Evolutionary conservation across 2,113 vertebrate species (phyloP).

Genomic region (Pomatorhinus ruficollis): DNA sequence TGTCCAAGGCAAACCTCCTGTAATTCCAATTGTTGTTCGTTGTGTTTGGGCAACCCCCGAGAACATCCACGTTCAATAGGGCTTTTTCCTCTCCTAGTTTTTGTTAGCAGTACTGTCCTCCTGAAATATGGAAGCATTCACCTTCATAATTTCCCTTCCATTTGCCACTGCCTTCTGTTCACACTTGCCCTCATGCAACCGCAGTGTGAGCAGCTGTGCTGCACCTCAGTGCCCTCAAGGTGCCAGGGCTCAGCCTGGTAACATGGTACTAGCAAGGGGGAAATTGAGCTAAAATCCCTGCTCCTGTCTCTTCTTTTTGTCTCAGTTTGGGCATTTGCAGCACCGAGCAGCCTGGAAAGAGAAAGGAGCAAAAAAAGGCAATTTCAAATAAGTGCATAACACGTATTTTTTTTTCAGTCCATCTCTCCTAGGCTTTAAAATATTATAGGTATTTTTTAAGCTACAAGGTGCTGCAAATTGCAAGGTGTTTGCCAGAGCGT

Average conservation of each 20-base stretch:
- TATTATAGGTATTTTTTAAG: neutral
- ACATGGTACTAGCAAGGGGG: neutral
- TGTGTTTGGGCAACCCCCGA: neutral
- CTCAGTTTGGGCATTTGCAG: neutral
- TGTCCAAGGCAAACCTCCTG: neutral
- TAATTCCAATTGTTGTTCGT: neutral
- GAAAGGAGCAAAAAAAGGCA: neutral
- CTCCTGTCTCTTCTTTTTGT: neutral
- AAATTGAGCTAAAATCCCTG: neutral
- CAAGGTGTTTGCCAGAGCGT: neutral
- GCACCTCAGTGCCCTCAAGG: neutral
- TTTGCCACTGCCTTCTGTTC: neutral
- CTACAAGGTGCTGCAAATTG: neutral
- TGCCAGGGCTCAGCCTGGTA: neutral
- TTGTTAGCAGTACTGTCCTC: neutral
- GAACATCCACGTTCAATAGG: fast-evolving
- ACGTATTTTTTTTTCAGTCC: neutral
- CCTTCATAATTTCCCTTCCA: neutral
- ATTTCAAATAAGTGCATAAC: neutral
- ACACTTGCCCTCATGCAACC: neutral
- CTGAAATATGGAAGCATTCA: neutral
- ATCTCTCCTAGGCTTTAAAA: neutral
- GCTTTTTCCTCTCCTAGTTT: neutral
- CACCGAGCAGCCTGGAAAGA: neutral
- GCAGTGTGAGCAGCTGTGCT: neutral